These are phyloP conservation scores for Molanna angustata DNA, from an alignment of 2,888 invertebrate genomes.

Conservation along the genomic window DNA sequence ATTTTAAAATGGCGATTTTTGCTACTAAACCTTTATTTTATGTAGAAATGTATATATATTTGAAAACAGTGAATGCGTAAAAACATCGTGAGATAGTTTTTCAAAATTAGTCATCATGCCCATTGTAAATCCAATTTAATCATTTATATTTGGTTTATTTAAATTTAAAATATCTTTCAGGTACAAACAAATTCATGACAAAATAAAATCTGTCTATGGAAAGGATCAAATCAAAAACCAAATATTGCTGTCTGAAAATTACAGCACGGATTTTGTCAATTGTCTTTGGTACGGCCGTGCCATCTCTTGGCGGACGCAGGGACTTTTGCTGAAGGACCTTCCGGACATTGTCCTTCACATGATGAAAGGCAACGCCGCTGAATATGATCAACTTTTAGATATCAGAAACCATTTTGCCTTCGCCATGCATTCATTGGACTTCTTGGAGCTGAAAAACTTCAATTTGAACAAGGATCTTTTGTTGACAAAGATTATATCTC, in stretches of 20 bases:
- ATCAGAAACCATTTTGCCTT: constrained; percentile 46
- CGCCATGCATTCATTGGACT: constrained; percentile 39
- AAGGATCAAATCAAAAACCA: constrained; percentile 22
- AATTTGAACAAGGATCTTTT: constrained; percentile 8
- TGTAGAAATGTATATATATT: too few relatives aligned
- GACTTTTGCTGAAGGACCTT: constrained; percentile 42
- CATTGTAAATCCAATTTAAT: too few relatives aligned
- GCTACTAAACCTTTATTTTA: too few relatives aligned
- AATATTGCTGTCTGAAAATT: constrained; percentile 16
- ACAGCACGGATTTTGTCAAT: constrained; percentile 40
- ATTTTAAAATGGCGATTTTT: too few relatives aligned
- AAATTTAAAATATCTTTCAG: constrained; percentile 27
- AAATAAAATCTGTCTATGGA: constrained; percentile 15
- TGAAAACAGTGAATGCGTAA: too few relatives aligned
- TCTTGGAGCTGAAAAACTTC: constrained; percentile 1
- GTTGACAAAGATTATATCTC: constrained; percentile 10
- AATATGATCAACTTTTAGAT: constrained; percentile 42
- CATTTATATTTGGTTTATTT: too few relatives aligned
- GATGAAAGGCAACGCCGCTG: constrained; percentile 37
- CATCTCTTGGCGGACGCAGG: constrained; percentile 38
- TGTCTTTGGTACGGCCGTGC: constrained; percentile 44
- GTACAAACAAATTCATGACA: constrained; percentile 25
- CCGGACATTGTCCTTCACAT: constrained; percentile 42
- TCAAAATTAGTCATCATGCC: too few relatives aligned
- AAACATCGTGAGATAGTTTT: too few relatives aligned